phyloP scores from a whole-genome alignment of 2,113 vertebrate species.

The Grammomys surdaster region DNA sequence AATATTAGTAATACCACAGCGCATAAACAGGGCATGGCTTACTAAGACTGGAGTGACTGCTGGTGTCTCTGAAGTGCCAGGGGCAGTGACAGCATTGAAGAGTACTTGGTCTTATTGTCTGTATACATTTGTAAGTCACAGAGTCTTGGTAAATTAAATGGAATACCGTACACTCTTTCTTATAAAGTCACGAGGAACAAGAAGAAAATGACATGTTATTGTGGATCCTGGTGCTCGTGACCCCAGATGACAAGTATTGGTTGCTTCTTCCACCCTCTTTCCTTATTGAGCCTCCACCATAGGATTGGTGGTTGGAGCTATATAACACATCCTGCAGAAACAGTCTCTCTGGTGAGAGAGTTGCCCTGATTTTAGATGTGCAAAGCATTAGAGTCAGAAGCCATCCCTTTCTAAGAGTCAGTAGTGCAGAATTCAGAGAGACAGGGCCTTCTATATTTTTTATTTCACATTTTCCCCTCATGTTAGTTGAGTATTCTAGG shows the following conservation, averaged over 20 bases:
- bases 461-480: neutral
- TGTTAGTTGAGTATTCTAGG: neutral
- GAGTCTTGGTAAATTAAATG: conserved; percentile 81
- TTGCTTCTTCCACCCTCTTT: neutral
- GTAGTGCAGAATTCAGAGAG: conserved; percentile 28
- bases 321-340: neutral
- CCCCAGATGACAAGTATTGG: neutral
- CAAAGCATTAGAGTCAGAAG: conserved; percentile 16
- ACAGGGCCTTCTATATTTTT: neutral
- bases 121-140: conserved; percentile 22
- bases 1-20: conserved; percentile 79
- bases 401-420: neutral
- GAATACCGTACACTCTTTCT: conserved; percentile 73
- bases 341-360: neutral
- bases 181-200: conserved; percentile 50
- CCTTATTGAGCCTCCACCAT: conserved; percentile 20
- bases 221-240: neutral
- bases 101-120: conserved; percentile 69
- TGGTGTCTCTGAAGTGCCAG: conserved; percentile 73
- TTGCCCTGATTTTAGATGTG: neutral
- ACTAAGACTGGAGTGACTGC: conserved; percentile 73
- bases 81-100: conserved; percentile 69
- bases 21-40: conserved; percentile 70
- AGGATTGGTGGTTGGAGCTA: neutral
- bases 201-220: neutral